These are phyloP conservation scores for Xerus inauris DNA, from an alignment of 2,113 vertebrate genomes.

Conservation along the genomic window DNA sequence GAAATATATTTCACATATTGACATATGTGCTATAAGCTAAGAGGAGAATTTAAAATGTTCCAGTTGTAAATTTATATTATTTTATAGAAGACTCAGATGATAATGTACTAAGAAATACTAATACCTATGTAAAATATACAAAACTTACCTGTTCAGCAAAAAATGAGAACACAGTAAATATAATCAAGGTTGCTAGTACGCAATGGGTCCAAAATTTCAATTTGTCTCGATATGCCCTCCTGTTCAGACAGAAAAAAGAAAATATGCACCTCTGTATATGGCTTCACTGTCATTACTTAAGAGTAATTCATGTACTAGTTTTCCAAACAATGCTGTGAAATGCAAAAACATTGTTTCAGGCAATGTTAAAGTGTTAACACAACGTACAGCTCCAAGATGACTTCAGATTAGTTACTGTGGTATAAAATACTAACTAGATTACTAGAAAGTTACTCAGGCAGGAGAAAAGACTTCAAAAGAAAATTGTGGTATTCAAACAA, in stretches of 20 bases:
- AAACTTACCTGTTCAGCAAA: constrained; percentile 97
- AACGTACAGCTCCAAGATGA: not conserved
- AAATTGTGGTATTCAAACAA: not conserved
- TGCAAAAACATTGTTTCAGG: not conserved
- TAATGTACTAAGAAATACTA: not conserved
- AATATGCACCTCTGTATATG: not conserved
- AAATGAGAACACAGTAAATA: constrained; percentile 98
- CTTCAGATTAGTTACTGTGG: not conserved
- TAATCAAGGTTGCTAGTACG: constrained; percentile 94
- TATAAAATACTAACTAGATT: not conserved
- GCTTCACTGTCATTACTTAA: not conserved
- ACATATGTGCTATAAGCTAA: not conserved
- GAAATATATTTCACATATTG: not conserved
- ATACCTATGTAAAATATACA: constrained; percentile 30
- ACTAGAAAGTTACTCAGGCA: not conserved
- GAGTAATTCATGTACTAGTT: not conserved
- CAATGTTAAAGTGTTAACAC: not conserved
- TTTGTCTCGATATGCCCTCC: constrained; percentile 96
- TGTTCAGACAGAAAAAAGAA: constrained; percentile 82
- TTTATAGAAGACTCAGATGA: constrained; percentile 23
- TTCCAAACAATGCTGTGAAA: not conserved
- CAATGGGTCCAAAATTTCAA: constrained; percentile 99
- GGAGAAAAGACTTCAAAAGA: not conserved
- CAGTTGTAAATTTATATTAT: not conserved
- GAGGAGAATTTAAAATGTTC: not conserved